These are phyloP conservation scores for Athalia rosae DNA, from an alignment of 2,888 invertebrate genomes.

Conservation along the genomic window DNA sequence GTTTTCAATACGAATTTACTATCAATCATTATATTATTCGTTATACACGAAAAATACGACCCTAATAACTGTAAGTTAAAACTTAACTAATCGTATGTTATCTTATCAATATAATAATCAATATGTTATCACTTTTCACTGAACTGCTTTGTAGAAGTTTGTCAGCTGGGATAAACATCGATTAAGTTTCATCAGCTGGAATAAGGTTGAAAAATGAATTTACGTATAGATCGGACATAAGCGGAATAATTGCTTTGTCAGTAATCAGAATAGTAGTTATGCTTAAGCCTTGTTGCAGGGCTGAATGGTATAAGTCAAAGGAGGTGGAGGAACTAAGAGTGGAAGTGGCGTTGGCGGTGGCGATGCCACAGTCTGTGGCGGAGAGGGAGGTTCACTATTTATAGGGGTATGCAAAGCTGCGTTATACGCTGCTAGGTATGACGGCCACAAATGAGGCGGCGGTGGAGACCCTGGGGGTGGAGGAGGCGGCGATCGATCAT, in stretches of 20 bases:
- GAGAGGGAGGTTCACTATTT: slow-evolving; percentile 46
- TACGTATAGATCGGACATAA: too few relatives aligned
- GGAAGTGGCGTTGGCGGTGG: slow-evolving; percentile 72
- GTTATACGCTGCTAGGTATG: slow-evolving; percentile 67
- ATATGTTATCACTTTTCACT: slow-evolving; percentile 30
- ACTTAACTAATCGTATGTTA: slow-evolving; percentile 23
- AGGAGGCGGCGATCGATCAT: slow-evolving; percentile 77
- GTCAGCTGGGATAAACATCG: slow-evolving; percentile 10
- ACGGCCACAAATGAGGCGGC: slow-evolving; percentile 75
- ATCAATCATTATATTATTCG: slow-evolving; percentile 29
- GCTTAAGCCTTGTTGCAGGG: slow-evolving; percentile 68
- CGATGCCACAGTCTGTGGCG: slow-evolving; percentile 55
- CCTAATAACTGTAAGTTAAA: slow-evolving; percentile 29
- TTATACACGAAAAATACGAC: slow-evolving; percentile 31
- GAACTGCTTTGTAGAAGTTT: slow-evolving; percentile 18
- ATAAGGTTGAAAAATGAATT: not conserved
- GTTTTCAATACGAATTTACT: slow-evolving; percentile 16
- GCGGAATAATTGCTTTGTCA: too few relatives aligned
- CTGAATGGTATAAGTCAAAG: slow-evolving; percentile 69
- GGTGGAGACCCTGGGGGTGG: slow-evolving; percentile 79
- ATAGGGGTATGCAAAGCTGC: slow-evolving; percentile 48
- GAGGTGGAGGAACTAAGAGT: slow-evolving; percentile 69
- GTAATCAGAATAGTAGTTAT: too few relatives aligned
- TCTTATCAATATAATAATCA: not conserved
- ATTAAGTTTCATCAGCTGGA: not conserved